Evolutionary conservation across 2,888 invertebrate species (phyloP), one percentile per base, ranked within the genome.

Genomic region (Diogma glabrata): DNA sequence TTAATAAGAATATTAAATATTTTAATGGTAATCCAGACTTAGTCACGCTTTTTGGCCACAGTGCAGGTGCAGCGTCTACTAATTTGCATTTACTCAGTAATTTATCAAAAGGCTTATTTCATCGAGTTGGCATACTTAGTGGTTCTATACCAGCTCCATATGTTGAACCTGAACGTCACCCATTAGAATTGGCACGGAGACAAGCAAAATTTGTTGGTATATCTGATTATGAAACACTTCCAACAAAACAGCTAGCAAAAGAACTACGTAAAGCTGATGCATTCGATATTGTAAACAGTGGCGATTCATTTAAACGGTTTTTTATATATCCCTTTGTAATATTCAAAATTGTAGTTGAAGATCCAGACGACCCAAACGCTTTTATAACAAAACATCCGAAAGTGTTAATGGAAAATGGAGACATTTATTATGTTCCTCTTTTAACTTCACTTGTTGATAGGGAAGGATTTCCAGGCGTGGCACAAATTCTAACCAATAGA

Each of bases 331-430:
- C 43, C 20, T 12, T 4, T 2, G 22, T 43, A 9, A 9, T 22
- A 7, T 43, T 43, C 14, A 43, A n/a, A 22, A n/a, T 23, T 14
- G 43, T 43, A n/a, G 43, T 43, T 3, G 43, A 43, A 22, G 23
- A 23, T 43, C 14, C 10, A 14, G n/a, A 10, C 72, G 72, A 59
- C 7, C 23, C n/a, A 20, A 20, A 16, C 20, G 65, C 70, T 12
- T 72, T 70, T 56, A 52, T 72, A 14, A 62, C 63, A 0, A 66
- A 66, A 53, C 56, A 63, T 47, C 72, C 72, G 0, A 22, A 63
- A 12, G 59, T 63, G 26, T 60, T 67, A 40, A 58, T 71, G 17
- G 53, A 58, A 53, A 50, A 20, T 30, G 66, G 66, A 22, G 59
- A 64, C 47, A 65, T 69, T 53, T 56, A 58, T 46, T 61, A 60